Evolutionary conservation across 1,140 invertebrate species (phyloP).

Genomic region (Probaryconus sp.): DNA sequence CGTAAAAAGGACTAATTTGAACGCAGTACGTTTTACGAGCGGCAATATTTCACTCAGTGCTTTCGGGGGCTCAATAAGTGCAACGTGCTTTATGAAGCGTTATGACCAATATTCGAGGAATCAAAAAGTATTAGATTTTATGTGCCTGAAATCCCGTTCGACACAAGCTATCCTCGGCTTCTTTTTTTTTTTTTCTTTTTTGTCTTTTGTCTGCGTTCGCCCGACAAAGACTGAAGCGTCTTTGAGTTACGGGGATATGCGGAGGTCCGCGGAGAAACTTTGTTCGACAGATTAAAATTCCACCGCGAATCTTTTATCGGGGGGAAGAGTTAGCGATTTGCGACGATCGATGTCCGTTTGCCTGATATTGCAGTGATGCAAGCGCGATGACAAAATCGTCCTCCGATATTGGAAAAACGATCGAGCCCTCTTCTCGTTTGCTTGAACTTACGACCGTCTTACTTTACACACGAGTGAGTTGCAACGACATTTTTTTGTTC

Average conservation of each 20-base stretch:
- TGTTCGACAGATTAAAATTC: slow-evolving; percentile 42
- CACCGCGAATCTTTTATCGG: slow-evolving; percentile 10
- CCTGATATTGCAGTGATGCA: slow-evolving; percentile 36
- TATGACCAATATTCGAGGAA: slow-evolving; percentile 19
- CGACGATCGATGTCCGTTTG: slow-evolving; percentile 32
- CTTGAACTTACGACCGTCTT: slow-evolving; percentile 16
- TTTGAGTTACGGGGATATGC: slow-evolving; percentile 31
- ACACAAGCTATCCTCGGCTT: too few relatives aligned
- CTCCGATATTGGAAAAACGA: slow-evolving; percentile 27
- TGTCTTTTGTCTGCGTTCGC: not conserved
- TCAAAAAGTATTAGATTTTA: slow-evolving; percentile 15
- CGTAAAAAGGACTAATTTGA: not conserved
- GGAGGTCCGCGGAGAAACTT: slow-evolving; percentile 1
- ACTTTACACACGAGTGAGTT: slow-evolving; percentile 18
- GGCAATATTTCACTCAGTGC: not conserved
- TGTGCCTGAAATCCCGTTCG: not conserved
- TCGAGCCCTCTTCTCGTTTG: not conserved
- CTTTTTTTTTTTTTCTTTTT: too few relatives aligned
- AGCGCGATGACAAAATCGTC: slow-evolving; percentile 15
- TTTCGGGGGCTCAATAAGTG: slow-evolving; percentile 11
- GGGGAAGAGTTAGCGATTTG: slow-evolving; percentile 23
- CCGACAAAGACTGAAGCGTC: slow-evolving; percentile 13
- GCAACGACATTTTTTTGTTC: slow-evolving; percentile 19
- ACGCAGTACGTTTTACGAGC: slow-evolving; percentile 1
- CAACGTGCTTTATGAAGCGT: slow-evolving; percentile 18